Base-by-base conservation (phyloP, 2,113 vertebrate genomes). In the Catharus bicknelli region DNA sequence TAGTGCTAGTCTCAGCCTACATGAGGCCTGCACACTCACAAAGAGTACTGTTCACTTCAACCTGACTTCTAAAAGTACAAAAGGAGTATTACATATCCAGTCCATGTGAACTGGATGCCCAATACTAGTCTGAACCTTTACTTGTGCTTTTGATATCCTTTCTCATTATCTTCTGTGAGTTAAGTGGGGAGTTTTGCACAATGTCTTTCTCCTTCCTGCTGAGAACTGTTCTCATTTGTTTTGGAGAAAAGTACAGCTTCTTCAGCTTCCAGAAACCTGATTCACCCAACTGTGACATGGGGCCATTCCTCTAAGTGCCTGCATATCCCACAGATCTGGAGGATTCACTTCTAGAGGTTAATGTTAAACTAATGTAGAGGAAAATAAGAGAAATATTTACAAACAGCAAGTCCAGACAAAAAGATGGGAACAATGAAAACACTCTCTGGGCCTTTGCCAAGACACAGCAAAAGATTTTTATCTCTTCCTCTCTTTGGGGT, bases 11-110 rank as follows among this genome's bases (percentile, higher is more conserved):
- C 51, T 90, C 66, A n/a, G 8, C 38, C 25, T 10, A 18, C 50
- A 29, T 3, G 10, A 0, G 1, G 55, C 23, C 57, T 36, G 34
- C 1, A 3, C 50, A 21, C 17, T 83, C 62, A 5, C 1, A 47
- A 36, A 36, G 27, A 13, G 21, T 18, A n/a, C 12, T 51, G 47
- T 15, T 62, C n/a, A 57, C 53, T 63, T 81, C 45, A 61, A 25
- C 30, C 20, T 22, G 59, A 25, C 72, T 78, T 77, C 36, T 34
- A 50, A 66, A 53, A 68, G 47, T 30, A 57, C 51, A 54, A 5
- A 53, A 64, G 19, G 45, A 83, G 6, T 64, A 20, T 59, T 47
- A 38, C 8, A 13, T 21, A 58, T 42, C 51, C 32, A 42, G 43
- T 38, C 62, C 50, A 34, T 7, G 40, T 2, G 5, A 92, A 25